phyloP scores from a whole-genome alignment of 2,113 vertebrate genomes.

The Forbesichthys agassizii region DNA sequence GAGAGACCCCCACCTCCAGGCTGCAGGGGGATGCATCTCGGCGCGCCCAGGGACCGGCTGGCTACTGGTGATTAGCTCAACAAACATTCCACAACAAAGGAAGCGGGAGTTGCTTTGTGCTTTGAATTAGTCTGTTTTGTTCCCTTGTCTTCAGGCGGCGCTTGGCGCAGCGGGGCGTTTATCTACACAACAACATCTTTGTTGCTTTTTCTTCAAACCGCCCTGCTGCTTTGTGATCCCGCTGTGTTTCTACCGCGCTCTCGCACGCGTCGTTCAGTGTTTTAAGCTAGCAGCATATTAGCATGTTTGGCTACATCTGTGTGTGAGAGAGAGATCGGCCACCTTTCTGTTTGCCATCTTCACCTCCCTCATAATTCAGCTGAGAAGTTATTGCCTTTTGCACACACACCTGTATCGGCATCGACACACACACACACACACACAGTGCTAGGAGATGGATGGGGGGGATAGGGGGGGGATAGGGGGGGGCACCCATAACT shows the following conservation, averaged over 20 bases:
- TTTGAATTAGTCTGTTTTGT: slow-evolving; percentile 5
- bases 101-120: neutral
- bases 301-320: neutral
- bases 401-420: neutral
- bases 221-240: neutral
- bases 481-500: slow-evolving; percentile 7
- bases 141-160: neutral
- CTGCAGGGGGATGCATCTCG: neutral
- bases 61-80: slow-evolving; percentile 3
- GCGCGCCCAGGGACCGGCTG: neutral
- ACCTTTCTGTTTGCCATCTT: neutral
- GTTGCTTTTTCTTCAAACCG: neutral
- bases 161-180: neutral
- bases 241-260: too few relatives aligned
- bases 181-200: neutral
- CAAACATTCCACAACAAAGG: neutral
- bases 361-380: neutral
- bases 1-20: neutral
- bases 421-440: neutral
- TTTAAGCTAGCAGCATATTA: neutral
- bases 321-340: neutral
- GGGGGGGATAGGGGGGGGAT: neutral
- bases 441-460: slow-evolving; percentile 19
- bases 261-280: neutral
- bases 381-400: neutral